Conservation (phyloP, 2,113 vertebrate species). For the Brevimyrus niger region DNA sequence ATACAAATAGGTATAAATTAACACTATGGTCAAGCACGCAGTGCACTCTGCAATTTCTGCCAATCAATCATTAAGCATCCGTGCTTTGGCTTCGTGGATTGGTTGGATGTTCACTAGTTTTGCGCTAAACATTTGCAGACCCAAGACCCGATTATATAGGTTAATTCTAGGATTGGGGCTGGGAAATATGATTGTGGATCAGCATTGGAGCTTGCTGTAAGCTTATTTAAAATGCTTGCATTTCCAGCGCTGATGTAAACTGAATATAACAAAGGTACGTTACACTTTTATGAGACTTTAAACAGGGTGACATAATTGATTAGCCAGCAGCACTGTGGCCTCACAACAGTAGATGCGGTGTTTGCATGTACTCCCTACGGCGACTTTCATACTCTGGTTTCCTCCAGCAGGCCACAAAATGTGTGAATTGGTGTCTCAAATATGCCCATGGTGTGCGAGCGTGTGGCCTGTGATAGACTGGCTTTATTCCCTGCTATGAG, state of each 20-base stretch:
- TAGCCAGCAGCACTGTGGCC: not conserved
- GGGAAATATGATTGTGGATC: too few relatives aligned
- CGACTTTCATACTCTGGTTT: not conserved
- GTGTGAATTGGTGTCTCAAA: not conserved
- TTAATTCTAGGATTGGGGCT: too few relatives aligned
- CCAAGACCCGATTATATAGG: too few relatives aligned
- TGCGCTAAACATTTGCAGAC: too few relatives aligned
- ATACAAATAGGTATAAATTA: too few relatives aligned
- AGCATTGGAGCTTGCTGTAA: too few relatives aligned
- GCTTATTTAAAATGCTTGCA: too few relatives aligned
- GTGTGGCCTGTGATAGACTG: not conserved
- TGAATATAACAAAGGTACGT: not conserved
- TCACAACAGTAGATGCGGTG: not conserved
- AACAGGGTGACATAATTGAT: not conserved
- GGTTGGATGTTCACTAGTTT: too few relatives aligned
- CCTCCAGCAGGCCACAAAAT: not conserved
- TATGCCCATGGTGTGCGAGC: not conserved
- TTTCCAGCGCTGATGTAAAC: not conserved
- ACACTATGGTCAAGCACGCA: too few relatives aligned
- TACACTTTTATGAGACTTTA: not conserved
- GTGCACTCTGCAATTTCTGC: too few relatives aligned
- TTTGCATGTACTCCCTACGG: not conserved
- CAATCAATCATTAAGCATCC: too few relatives aligned
- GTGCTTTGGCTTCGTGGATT: too few relatives aligned
- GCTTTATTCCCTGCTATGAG: not conserved